Evolutionary conservation across 2,113 vertebrate genomes (phyloP), one percentile per base, ranked within the genome.

Genomic region (Cisticola juncidis): DNA sequence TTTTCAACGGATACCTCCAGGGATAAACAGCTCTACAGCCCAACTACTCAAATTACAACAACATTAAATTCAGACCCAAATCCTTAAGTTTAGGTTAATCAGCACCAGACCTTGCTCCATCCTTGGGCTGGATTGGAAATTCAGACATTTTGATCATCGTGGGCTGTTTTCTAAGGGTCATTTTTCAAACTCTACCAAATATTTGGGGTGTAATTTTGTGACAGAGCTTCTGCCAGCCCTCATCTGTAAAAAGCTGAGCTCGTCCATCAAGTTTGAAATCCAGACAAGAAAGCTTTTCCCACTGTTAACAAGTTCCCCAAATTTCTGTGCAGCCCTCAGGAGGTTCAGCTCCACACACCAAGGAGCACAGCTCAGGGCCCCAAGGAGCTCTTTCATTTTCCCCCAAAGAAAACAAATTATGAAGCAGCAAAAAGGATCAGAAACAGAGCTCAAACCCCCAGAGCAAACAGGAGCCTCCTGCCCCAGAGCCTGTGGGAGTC

Each of bases 1-100:
- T 95, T 94, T 95, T 91, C 81, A 94, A 69, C 5, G 29, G 87
- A 69, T 87, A 90, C 84, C 95, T 94, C 87, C 87, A 82, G 91
- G 94, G 87, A 76, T 91, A 94, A 95, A 95, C 87, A 95, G 70
- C 68, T 85, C 57, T 79, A 73, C 4, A 89, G 58, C 54, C 58
- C 28, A 85, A 88, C 74, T 70, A 48, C 74, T 87, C 71, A 17
- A 69, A 90, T 83, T 77, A 70, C 90, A 92, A 29, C 62, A 81
- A 29, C 78, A 96, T 61, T 40, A 69, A 90, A 79, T 73, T 88
- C 81, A 82, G 66, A 29, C 22, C 47, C 26, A 86, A 71, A 86
- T 88, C 87, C 78, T 87, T 40, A 65, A 90, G 70, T 80, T 95
- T 57, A 90, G 78, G 74, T 95, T 94, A 95, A 95, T 93, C 51